A percentile compares a stretch with the other conserved stretches of the same genome.
Evolutionary conservation across 2,113 vertebrate species (phyloP).

Genomic region (Mus spicilegus): DNA sequence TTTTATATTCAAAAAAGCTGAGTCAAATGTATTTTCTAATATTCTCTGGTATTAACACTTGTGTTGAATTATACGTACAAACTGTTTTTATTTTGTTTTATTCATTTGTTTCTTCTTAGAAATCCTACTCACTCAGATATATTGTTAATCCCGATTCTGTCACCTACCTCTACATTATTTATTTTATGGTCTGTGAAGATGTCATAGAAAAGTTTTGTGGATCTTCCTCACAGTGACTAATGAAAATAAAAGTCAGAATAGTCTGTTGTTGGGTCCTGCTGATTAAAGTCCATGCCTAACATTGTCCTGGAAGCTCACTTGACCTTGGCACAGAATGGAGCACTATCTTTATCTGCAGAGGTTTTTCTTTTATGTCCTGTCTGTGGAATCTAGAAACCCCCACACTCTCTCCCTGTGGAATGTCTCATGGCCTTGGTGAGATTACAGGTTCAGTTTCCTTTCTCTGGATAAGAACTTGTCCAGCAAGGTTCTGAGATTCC

Average conservation of each 20-base stretch:
- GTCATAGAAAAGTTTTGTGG: background rate
- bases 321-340: too few relatives aligned
- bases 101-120: background rate
- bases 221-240: background rate
- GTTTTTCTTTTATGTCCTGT: too few relatives aligned
- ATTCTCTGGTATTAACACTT: background rate
- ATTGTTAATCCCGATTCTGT: background rate
- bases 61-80: background rate
- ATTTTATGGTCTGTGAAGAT: background rate
- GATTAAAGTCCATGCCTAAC: too few relatives aligned
- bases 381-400: too few relatives aligned
- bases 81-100: background rate
- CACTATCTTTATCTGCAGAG: too few relatives aligned
- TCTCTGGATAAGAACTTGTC: too few relatives aligned
- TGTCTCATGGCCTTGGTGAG: too few relatives aligned
- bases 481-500: too few relatives aligned
- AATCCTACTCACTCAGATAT: background rate
- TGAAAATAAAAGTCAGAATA: background rate
- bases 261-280: background rate
- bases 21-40: background rate
- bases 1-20: background rate
- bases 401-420: too few relatives aligned
- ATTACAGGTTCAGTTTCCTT: too few relatives aligned
- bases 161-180: background rate
- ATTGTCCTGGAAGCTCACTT: too few relatives aligned